Evolutionary conservation across 2,888 invertebrate genomes (phyloP).

Genomic region (Ennomos quercinarius): DNA sequence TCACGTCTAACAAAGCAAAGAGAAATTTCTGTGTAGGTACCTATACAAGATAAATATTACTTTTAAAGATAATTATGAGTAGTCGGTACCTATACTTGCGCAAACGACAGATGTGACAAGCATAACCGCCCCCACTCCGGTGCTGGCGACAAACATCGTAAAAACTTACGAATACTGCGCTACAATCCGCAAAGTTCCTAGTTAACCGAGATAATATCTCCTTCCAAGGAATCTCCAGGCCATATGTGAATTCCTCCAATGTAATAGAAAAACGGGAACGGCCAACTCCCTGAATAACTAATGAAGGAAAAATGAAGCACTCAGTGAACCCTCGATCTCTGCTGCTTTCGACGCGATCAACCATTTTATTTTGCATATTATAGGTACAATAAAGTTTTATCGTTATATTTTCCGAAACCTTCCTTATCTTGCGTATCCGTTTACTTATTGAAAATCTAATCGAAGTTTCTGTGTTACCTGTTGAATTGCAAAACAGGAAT

Average conservation of each 20-base stretch:
- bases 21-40: too few relatives aligned
- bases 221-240: slow-evolving; percentile 52
- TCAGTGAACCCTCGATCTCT: slow-evolving; percentile 47
- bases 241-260: slow-evolving; percentile 50
- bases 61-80: too few relatives aligned
- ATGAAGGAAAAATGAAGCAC: slow-evolving; percentile 60
- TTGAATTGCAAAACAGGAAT: slow-evolving; percentile 46
- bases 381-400: slow-evolving; percentile 58
- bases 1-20: too few relatives aligned
- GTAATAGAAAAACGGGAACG: slow-evolving; percentile 40
- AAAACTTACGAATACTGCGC: slow-evolving; percentile 70
- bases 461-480: slow-evolving; percentile 45
- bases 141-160: slow-evolving; percentile 61
- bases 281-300: slow-evolving; percentile 53
- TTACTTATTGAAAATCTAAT: slow-evolving; percentile 54
- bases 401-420: slow-evolving; percentile 52
- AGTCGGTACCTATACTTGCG: slow-evolving; percentile 24
- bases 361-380: slow-evolving; percentile 61
- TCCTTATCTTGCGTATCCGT: slow-evolving; percentile 49
- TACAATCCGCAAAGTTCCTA: slow-evolving; percentile 67
- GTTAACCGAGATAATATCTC: slow-evolving; percentile 63
- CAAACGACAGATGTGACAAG: slow-evolving; percentile 70
- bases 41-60: too few relatives aligned
- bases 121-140: slow-evolving; percentile 63
- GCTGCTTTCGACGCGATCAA: slow-evolving; percentile 53